Evolutionary conservation across 2,113 vertebrate genomes (phyloP).

Genomic region (Isurus oxyrinchus): DNA sequence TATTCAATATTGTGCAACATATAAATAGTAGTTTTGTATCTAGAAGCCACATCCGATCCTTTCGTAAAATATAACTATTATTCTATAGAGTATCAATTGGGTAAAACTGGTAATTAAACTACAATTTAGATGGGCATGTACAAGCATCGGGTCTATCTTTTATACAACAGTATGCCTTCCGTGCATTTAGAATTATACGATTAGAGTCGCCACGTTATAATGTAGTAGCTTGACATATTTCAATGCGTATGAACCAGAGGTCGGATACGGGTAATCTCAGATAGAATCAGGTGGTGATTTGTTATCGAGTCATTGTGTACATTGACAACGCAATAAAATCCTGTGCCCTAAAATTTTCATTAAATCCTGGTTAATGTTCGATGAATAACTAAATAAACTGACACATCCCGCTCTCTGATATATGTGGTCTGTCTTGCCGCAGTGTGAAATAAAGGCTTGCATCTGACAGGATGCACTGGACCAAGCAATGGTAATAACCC

Average conservation of each 20-base stretch:
- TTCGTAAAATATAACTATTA: not conserved
- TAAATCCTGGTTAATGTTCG: constrained; percentile 36
- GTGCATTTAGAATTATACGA: not conserved
- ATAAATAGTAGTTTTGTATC: not conserved
- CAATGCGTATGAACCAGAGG: not conserved
- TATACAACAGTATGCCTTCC: not conserved
- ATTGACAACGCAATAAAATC: constrained; percentile 16
- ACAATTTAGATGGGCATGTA: not conserved
- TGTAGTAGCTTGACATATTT: not conserved
- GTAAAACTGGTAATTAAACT: not conserved
- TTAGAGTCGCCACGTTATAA: not conserved
- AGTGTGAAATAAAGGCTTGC: constrained; percentile 24
- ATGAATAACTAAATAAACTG: constrained; percentile 35
- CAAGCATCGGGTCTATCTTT: not conserved
- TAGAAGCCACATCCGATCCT: not conserved
- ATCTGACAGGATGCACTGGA: not conserved
- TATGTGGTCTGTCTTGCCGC: not conserved
- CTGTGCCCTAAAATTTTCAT: constrained; percentile 25
- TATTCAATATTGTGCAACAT: not conserved
- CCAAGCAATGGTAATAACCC: not conserved
- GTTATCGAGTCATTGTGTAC: constrained; percentile 25
- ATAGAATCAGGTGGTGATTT: constrained; percentile 25
- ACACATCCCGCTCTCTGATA: not conserved
- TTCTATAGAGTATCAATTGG: not conserved
- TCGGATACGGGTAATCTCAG: not conserved